Conservation (phyloP, 1,140 invertebrate genomes). For the Aphaenogaster floridana region DNA sequence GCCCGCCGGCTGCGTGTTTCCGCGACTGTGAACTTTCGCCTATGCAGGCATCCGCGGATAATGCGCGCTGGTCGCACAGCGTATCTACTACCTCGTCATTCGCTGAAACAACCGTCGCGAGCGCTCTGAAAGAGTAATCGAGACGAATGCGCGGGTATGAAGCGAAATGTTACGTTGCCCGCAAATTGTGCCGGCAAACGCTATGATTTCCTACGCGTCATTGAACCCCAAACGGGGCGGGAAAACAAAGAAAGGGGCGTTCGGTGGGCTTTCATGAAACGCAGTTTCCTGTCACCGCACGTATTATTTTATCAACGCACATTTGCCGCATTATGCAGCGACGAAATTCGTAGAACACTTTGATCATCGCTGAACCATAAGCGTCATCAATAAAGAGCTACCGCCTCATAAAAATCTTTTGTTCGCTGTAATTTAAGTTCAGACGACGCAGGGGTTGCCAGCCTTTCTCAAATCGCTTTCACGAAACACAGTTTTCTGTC, state of each 20-base stretch:
- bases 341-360: background rate
- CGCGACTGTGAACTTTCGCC: slow-evolving; percentile 47
- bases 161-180: slow-evolving; percentile 49
- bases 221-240: slow-evolving; percentile 8
- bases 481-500: too few relatives aligned
- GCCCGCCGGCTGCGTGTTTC: slow-evolving; percentile 26
- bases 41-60: slow-evolving; percentile 45
- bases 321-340: background rate
- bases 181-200: slow-evolving; percentile 49
- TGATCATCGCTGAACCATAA: background rate
- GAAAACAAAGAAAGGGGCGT: slow-evolving; percentile 55
- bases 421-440: background rate
- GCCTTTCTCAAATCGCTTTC: background rate
- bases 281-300: background rate
- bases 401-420: background rate
- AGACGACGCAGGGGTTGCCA: background rate
- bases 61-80: background rate
- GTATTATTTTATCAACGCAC: too few relatives aligned
- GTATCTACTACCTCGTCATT: slow-evolving; percentile 49
- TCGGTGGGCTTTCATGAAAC: slow-evolving; percentile 12
- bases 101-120: slow-evolving; percentile 31
- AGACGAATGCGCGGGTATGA: slow-evolving; percentile 44
- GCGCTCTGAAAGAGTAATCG: slow-evolving; percentile 53
- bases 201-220: slow-evolving; percentile 46
- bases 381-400: background rate